Evolutionary conservation across 2,888 invertebrate species (phyloP).

Genomic region (Cheilosia scutellata): DNA sequence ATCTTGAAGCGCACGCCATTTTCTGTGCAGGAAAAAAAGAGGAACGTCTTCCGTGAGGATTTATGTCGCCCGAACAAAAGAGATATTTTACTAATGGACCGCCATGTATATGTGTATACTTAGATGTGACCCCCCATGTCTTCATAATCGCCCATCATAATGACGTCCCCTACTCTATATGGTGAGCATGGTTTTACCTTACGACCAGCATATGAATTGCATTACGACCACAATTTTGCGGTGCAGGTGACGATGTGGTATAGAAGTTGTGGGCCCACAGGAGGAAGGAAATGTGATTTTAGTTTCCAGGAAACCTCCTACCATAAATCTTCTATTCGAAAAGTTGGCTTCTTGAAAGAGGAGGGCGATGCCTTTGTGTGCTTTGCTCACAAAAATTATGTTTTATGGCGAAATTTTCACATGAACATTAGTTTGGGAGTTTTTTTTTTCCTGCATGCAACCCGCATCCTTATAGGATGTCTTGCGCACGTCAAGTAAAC

Average conservation of each 20-base stretch:
- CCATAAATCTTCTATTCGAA: slow-evolving; percentile 65
- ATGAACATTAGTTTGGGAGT: slow-evolving; percentile 27
- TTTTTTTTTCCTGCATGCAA: background rate
- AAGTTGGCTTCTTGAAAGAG: slow-evolving; percentile 59
- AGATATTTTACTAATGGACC: slow-evolving; percentile 66
- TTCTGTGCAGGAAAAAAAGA: slow-evolving; percentile 24
- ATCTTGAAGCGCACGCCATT: slow-evolving; percentile 34
- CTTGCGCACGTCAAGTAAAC: slow-evolving; percentile 27
- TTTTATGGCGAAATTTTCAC: slow-evolving; percentile 58
- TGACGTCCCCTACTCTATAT: slow-evolving; percentile 27
- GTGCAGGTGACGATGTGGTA: slow-evolving; percentile 8
- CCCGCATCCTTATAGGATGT: background rate
- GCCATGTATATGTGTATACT: slow-evolving; percentile 22
- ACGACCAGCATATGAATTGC: slow-evolving; percentile 58
- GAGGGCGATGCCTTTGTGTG: slow-evolving; percentile 17
- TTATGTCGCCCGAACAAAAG: slow-evolving; percentile 43
- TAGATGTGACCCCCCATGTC: background rate
- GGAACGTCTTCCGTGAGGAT: slow-evolving; percentile 40
- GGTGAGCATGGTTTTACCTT: background rate
- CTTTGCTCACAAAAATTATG: slow-evolving; percentile 40
- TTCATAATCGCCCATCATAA: slow-evolving; percentile 44
- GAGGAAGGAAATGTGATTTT: slow-evolving; percentile 61
- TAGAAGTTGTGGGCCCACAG: background rate
- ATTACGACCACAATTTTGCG: slow-evolving; percentile 57
- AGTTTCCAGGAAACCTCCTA: slow-evolving; percentile 44